Base-by-base conservation (phyloP, 1,140 invertebrate species). In the Bombus superbus region DNA sequence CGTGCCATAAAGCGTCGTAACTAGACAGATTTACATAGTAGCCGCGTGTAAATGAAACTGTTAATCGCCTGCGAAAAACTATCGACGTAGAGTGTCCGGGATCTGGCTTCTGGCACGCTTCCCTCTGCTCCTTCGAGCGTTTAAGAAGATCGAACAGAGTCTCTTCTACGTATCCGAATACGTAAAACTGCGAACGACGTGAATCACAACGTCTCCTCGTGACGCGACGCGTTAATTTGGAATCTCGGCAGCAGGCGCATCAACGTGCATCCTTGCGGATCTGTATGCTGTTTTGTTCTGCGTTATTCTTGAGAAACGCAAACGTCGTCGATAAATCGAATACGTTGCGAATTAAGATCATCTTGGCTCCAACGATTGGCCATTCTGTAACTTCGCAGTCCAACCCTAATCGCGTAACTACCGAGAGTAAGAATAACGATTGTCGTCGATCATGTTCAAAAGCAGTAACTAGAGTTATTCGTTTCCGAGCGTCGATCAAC, bases 11-110 rank as follows among this genome's bases (percentile, higher is more conserved):
- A 62, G n/a, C 40, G 22, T 47, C 75, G n/a, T 42, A 69, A 71
- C 64, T 25, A 35, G 66, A 71, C 82, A 44, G 47, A 79, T 84
- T 84, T 79, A 84, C 75, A 71, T 71, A 79, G 74, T 71, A 8
- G 64, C 28, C 10, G 73, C 28, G 18, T 69, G 73, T 82, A 74
- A 75, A 38, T 59, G 64, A 40, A 66, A 66, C 22, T 35, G 72
- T 66, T 83, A 83, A 83, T 35, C 44, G 40, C 0, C 44, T 32
- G 32, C 64, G 72, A 28, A 66, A 68, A 35, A 75, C 1, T 40
- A 32, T 38, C 22, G 38, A 13, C 38, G 0, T 32, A 44, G 15
- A 13, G 18, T 22, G 47, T 53, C 47, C 47, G 47, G 11, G 28
- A 44, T 64, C 25, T 22, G 22, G 6, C 25, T 42, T 32, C 47